A percentile compares a stretch with the other conserved stretches of the same genome.
Conservation (phyloP, 2,113 vertebrate genomes). For the crab-eating macaque (Macaca fascicularis) region DNA sequence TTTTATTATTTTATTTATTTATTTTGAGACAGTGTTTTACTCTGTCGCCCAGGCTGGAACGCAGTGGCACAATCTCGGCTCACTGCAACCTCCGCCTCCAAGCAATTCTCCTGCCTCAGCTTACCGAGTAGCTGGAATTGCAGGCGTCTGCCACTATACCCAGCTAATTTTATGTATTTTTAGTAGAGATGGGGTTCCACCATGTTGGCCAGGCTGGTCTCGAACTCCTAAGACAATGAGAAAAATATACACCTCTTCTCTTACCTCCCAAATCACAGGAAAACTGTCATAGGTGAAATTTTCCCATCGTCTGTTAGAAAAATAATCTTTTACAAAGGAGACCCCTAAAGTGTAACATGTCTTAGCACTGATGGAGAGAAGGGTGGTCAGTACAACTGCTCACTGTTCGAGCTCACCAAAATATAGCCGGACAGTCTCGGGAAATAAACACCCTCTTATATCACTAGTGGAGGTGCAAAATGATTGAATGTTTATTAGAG, state of each 20-base stretch:
- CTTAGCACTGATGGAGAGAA: background rate
- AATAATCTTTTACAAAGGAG: background rate
- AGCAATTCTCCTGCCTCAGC: no score
- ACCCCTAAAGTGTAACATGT: background rate
- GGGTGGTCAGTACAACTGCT: accelerated
- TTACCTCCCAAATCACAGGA: background rate
- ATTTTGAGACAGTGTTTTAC: no score
- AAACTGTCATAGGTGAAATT: background rate
- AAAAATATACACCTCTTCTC: background rate
- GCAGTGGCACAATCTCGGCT: no score
- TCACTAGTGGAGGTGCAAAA: background rate
- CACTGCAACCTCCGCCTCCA: no score
- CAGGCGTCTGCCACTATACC: no score
- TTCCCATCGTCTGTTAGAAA: background rate
- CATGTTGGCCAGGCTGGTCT: no score
- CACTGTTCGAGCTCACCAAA: background rate
- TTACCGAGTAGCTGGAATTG: no score
- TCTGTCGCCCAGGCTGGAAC: no score
- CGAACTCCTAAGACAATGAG: background rate
- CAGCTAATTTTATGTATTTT: no score
- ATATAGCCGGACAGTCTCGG: background rate
- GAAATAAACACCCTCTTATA: background rate
- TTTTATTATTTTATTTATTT: no score
- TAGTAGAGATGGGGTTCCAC: no score
- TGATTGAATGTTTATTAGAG: background rate